Percentiles rank a stretch among this genome's conserved stretches.
Evolutionary conservation across 1,140 invertebrate genomes (phyloP).

Genomic region (Apis cerana): DNA sequence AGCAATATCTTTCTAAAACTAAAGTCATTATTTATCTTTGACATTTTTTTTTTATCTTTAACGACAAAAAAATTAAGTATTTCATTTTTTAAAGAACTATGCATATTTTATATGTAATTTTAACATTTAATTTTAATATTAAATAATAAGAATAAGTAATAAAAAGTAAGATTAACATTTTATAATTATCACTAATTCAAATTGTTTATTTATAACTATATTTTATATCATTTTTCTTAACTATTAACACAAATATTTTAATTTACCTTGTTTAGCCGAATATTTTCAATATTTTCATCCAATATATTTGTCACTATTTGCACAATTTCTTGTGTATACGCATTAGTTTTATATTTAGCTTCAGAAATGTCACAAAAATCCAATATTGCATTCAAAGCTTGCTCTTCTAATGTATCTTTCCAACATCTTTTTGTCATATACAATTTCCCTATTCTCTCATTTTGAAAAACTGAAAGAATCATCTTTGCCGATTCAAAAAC

Average conservation of each 20-base stretch:
- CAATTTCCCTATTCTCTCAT: not conserved
- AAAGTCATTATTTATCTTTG: not conserved
- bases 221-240: not conserved
- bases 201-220: too few species aligned
- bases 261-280: slow-evolving; percentile 26
- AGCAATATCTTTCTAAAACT: too few species aligned
- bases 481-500: slow-evolving; percentile 30
- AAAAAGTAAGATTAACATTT: too few species aligned
- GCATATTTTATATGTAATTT: not conserved
- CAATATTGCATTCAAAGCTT: slow-evolving; percentile 46
- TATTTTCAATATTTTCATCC: not conserved
- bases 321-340: slow-evolving; percentile 32
- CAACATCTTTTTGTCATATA: slow-evolving; percentile 35
- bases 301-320: slow-evolving; percentile 2
- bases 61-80: not conserved
- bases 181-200: too few species aligned
- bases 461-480: slow-evolving; percentile 32
- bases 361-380: slow-evolving; percentile 41
- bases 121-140: too few species aligned
- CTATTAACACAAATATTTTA: not conserved
- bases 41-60: not conserved
- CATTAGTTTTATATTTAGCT: slow-evolving; percentile 20
- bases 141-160: too few species aligned
- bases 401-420: slow-evolving; percentile 43
- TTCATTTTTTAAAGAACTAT: not conserved